Evolutionary conservation across 2,797 vertebrate species (phyloP).

Genomic region (Clangula hyemalis): DNA sequence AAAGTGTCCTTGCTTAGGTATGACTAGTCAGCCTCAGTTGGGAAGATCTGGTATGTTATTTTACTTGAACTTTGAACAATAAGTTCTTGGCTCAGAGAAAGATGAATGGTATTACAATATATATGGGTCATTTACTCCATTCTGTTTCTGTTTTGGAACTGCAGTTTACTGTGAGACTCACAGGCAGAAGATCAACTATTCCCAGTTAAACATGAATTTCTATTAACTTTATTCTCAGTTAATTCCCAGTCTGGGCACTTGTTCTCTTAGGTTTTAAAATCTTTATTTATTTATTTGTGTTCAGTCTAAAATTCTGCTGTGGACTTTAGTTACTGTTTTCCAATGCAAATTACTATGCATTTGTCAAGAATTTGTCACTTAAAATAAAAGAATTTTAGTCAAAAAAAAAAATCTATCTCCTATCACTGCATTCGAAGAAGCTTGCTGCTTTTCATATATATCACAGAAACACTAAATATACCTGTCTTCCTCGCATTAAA

Average conservation of each 20-base stretch:
- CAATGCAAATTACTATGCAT: neutral
- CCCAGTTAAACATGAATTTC: slow-evolving; percentile 17
- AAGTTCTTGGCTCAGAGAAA: slow-evolving; percentile 33
- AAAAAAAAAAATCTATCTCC: neutral
- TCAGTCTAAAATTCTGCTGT: neutral
- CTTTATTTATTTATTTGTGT: neutral
- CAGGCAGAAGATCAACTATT: slow-evolving; percentile 27
- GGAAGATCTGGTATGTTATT: neutral
- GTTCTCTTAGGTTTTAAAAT: neutral
- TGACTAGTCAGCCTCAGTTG: slow-evolving; percentile 13
- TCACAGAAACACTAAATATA: neutral
- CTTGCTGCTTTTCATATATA: neutral
- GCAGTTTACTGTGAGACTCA: slow-evolving; percentile 16
- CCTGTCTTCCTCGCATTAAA: neutral
- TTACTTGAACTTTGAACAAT: neutral
- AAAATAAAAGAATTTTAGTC: neutral
- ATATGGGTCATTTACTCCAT: neutral
- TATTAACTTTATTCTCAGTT: neutral
- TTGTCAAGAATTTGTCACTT: neutral
- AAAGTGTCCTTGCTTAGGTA: slow-evolving; percentile 11
- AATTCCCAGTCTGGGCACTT: neutral
- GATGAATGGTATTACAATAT: neutral
- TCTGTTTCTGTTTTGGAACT: slow-evolving; percentile 10
- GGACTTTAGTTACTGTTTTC: neutral
- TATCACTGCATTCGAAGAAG: neutral